Evolutionary conservation across 2,888 invertebrate species (phyloP).

Genomic region (Diaperis boleti): DNA sequence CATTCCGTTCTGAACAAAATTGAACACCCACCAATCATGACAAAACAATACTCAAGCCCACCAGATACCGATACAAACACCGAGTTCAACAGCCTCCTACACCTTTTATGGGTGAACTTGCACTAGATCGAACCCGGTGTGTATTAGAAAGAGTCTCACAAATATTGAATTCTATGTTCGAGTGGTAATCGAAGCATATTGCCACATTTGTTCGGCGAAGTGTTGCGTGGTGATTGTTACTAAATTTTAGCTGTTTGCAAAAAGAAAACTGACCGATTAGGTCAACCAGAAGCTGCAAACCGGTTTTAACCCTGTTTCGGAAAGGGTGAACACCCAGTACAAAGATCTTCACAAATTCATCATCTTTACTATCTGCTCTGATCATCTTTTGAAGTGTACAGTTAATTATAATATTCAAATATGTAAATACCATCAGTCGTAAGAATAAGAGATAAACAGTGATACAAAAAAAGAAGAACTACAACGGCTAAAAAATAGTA

Average conservation of each 20-base stretch:
- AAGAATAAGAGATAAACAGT: too few species aligned
- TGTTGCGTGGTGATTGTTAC: conserved; percentile 14
- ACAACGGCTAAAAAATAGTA: too few species aligned
- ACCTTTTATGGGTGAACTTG: conserved; percentile 46
- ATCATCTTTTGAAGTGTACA: too few species aligned
- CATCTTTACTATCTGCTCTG: too few species aligned
- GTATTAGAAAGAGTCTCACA: conserved; percentile 34
- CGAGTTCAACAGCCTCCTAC: conserved; percentile 51
- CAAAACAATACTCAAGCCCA: conserved; percentile 44
- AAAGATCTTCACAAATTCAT: too few species aligned
- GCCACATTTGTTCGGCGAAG: conserved; percentile 27
- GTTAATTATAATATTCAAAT: too few species aligned
- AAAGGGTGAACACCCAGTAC: too few species aligned
- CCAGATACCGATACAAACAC: conserved; percentile 38
- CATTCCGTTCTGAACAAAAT: background rate
- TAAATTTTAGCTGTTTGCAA: conserved; percentile 25
- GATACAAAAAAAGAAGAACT: too few species aligned
- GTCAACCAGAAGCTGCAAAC: too few species aligned
- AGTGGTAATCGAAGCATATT: conserved; percentile 28
- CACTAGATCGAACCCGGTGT: conserved; percentile 29
- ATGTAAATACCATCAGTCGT: too few species aligned
- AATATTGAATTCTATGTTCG: conserved; percentile 27
- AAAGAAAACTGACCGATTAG: too few species aligned
- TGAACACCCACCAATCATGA: conserved; percentile 34
- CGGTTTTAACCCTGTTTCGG: too few species aligned